Conservation (phyloP, 2,113 vertebrate species). For the Aphelocoma coerulescens region DNA sequence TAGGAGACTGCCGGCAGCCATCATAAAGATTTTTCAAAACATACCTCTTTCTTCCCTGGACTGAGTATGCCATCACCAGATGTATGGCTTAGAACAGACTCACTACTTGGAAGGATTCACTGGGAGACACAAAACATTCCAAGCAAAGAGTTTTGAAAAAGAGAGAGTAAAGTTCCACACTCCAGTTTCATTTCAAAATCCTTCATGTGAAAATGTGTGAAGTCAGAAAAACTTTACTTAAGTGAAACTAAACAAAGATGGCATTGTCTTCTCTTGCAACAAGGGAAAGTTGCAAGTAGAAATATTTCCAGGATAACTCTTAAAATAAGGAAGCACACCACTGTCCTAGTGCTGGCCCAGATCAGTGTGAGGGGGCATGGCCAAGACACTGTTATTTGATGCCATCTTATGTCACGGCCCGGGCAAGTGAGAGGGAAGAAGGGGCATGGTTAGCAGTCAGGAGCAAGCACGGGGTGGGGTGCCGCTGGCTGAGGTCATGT, state of each 20-base stretch:
- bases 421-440: neutral
- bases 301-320: neutral
- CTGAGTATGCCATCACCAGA: neutral
- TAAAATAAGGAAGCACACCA: neutral
- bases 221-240: neutral
- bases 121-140: neutral
- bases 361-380: neutral
- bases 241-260: neutral
- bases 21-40: neutral
- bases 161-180: neutral
- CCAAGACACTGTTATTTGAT: neutral
- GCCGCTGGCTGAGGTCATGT: rapidly evolving
- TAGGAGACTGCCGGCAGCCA: neutral
- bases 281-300: neutral
- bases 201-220: neutral
- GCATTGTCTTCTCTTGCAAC: neutral
- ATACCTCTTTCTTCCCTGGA: neutral
- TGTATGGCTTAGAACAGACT: neutral
- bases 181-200: neutral
- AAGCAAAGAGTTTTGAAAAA: neutral
- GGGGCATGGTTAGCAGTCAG: rapidly evolving
- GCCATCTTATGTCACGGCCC: too few relatives aligned
- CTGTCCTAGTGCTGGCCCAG: neutral
- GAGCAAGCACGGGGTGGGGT: rapidly evolving
- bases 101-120: neutral